Percentiles rank a stretch among this genome's conserved stretches.
Evolutionary conservation across 2,113 vertebrate species (phyloP).

Genomic region (Bungarus multicinctus): DNA sequence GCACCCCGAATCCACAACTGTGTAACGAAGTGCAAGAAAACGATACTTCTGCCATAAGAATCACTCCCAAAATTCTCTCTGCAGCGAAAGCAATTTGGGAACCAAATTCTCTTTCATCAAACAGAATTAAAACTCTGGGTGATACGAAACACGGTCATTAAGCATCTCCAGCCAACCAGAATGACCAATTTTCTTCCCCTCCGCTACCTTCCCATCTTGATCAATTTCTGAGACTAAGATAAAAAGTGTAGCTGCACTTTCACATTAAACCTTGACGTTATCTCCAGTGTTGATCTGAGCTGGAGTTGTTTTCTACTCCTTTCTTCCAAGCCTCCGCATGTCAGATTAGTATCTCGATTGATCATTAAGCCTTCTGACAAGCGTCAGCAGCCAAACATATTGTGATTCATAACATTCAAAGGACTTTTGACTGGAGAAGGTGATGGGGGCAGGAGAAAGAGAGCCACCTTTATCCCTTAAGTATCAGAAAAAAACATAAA

Average conservation of each 20-base stretch:
- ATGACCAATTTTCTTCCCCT: accelerated
- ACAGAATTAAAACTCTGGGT: neutral
- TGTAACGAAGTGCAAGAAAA: neutral
- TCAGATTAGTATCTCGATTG: conserved; percentile 67
- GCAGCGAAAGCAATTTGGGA: neutral
- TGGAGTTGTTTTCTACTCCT: conserved; percentile 33
- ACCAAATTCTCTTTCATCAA: neutral
- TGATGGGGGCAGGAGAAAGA: neutral
- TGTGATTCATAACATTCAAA: conserved; percentile 53
- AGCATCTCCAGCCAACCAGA: neutral
- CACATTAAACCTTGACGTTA: conserved; percentile 31
- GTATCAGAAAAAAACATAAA: conserved; percentile 21
- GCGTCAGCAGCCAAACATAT: conserved; percentile 58
- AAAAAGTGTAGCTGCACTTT: neutral
- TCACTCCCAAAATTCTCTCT: neutral
- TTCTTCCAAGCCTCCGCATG: conserved; percentile 40
- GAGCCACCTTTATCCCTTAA: conserved; percentile 39
- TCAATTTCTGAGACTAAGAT: neutral
- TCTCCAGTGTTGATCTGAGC: conserved; percentile 40
- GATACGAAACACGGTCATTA: neutral
- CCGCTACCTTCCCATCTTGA: neutral
- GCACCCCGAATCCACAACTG: neutral
- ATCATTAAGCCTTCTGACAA: conserved; percentile 63
- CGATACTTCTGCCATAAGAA: neutral
- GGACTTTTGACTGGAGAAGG: conserved; percentile 44